Base-by-base conservation (phyloP, 2,797 vertebrate genomes). In the Emys orbicularis region DNA sequence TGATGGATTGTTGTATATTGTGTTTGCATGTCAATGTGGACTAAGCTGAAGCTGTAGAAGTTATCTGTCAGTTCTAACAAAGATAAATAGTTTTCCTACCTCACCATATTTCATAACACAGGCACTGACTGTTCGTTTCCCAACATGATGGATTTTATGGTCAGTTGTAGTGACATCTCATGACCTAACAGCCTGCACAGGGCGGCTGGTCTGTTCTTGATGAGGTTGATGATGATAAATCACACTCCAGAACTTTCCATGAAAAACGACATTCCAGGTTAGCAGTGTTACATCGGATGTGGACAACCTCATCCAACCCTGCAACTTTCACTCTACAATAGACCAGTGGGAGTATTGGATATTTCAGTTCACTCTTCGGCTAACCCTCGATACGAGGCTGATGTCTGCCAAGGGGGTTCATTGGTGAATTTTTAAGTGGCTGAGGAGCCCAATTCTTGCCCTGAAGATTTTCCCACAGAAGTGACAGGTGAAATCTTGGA, bases 111-210 rank as follows among this genome's bases (percentile, higher is more conserved):
- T 97, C 16, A n/a, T 88, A 95, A 85, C 31, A 37, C 31, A 95
- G 79, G 88, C 87, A 82, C 74, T 96, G 93, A 94, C 86, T 97
- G 89, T n/a, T 96, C 96, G 93, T 95, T 97, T 97, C 92, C 83
- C 88, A 95, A 74, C 87, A 97, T 98, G 98, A 98, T 97, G 97
- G 98, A 98, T 98, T 97, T 96, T 96, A 96, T 79, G 96, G 97
- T 96, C 97, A 98, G 96, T 95, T 83, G 57, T 91, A 87, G 94
- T 98, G 96, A 97, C 97, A 98, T 96, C 97, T 98, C 84, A 77
- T 68, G 97, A 98, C 97, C 96, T 96, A 81, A 96, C 0, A 96
- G 95, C 95, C 97, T 97, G 94, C 97, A 95, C 94, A 96, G 95
- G 97, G 95, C 15, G 37, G 54, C 84, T 97, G 92, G 88, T 96